A percentile compares a stretch with the other conserved stretches of the same genome.
These are phyloP conservation scores for Tragelaphus buxtoni DNA, from an alignment of 2,113 vertebrate genomes.

Conservation along the genomic window DNA sequence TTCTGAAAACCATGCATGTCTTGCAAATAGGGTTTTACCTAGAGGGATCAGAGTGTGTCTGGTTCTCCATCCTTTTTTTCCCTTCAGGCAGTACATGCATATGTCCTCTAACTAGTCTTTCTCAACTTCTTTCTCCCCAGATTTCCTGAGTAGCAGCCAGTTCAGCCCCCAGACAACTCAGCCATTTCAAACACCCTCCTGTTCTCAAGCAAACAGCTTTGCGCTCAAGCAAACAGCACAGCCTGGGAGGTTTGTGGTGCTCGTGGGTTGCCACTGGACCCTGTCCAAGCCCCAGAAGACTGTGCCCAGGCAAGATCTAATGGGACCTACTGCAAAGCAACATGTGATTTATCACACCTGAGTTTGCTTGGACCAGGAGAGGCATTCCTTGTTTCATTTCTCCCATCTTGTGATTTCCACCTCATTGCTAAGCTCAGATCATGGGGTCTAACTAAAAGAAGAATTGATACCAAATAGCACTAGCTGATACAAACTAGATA, in stretches of 20 bases:
- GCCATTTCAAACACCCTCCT: not conserved
- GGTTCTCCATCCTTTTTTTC: not conserved
- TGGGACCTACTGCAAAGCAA: not conserved
- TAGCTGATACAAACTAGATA: not conserved
- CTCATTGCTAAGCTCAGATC: not conserved
- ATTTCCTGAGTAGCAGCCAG: not conserved
- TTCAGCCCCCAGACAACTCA: not conserved
- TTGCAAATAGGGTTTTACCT: not conserved
- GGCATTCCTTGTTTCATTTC: not conserved
- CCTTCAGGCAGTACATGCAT: not conserved
- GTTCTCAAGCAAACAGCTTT: not conserved
- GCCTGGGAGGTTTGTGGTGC: not conserved
- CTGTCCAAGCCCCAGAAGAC: not conserved
- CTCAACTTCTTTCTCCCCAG: not conserved
- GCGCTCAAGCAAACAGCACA: not conserved
- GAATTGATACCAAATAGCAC: not conserved
- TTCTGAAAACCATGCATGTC: not conserved
- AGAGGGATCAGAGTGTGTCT: not conserved
- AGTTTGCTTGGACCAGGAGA: not conserved
- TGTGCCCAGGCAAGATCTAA: not conserved
- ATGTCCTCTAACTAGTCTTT: not conserved
- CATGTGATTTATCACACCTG: not conserved
- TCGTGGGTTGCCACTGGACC: not conserved
- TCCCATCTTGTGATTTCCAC: not conserved
- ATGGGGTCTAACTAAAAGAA: not conserved